Evolutionary conservation across 2,888 invertebrate species (phyloP), one percentile per base, ranked within the genome.

Genomic region (Autographa gamma): DNA sequence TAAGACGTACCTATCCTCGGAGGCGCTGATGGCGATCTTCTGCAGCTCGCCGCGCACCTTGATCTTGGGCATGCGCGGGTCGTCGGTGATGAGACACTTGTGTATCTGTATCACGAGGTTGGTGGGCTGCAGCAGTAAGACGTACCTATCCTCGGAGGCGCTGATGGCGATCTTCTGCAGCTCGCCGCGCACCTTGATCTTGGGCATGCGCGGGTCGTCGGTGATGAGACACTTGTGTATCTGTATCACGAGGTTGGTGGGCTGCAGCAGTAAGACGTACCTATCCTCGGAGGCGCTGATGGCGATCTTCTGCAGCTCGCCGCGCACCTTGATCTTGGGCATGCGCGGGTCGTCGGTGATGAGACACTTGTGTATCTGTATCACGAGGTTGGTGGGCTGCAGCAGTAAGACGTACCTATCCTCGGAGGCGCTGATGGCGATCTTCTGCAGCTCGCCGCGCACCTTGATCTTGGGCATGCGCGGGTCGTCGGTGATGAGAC

Each of bases 191-290:
- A 99, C 92, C 91, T 98, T 98, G 73, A 98, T 95, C 93, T 98
- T 98, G 0, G 99, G 98, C 88, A 99, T 92, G n/a, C 98, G 95
- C 0, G 99, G 98, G 94, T 99, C 99, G 87, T 99, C 98, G 3
- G 97, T 96, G 69, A 99, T 97, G 63, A 99, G 96, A 88, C 99
- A 98, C 86, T 98, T 97, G 85, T 98, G 97, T 67, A 99, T 97
- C 74, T 97, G 96, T 60, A 99, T 96, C 74, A 96, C 93, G 59
- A 98, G 91, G 38, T 96, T 97, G 0, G 97, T 97, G 2, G 97
- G 98, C 71, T 97, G 96, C 60, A 98, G 91, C 58, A 98, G n/a
- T n/a, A n/a, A n/a, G n/a, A 68, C 82, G 80, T 94, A 95, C 90
- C 97, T 96, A 76, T 97, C 96, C 85, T 97, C 97, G 0, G 97